Evolutionary conservation across 2,888 invertebrate species (phyloP), one percentile per base, ranked within the genome.

Genomic region (Thera obeliscata): DNA sequence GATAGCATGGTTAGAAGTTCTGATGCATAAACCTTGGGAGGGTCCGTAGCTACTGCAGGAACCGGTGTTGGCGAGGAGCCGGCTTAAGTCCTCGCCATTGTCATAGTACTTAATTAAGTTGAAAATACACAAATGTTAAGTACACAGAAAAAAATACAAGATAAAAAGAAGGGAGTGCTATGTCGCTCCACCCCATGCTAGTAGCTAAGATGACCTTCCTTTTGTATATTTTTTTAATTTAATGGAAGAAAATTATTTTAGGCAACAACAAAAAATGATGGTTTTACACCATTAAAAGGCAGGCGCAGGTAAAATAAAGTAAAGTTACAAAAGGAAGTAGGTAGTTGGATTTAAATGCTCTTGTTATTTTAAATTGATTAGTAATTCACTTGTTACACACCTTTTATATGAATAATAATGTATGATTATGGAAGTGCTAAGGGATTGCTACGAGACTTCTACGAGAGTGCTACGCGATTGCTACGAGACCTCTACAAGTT

Each of bases 11-110:
- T 3, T 12, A 43, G 8, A 52, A 52, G 36, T 46, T 9, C 2
- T 11, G 11, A 0, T 54, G 7, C 3, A 11, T 22, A 9, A 7
- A 6, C 3, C 4, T 2, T 8, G 7, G 59, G 62, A 38, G 46
- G 62, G 65, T 65, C 54, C 69, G 69, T 69, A 50, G 62, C 62
- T 69, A 61, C 69, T 59, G 57, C 58, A 64, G n/a, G 7, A 54
- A 22, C 64, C 64, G 64, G 68, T 68, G 4, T 2, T 68, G 49
- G 58, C 49, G 61, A 46, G 61, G 38, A 65, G 64, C 68, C 68
- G 64, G 68, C 55, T 50, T 58, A 68, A 68, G 22, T 68, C 41
- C 55, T 36, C 58, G 49, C 61, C 49, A 8, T 8, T 7, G 43
- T 7, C 7, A 22, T 22, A 22, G 22, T 22, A 22, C 22, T 22